Evolutionary conservation across 2,113 vertebrate species (phyloP).

Genomic region (Pithys albifrons): DNA sequence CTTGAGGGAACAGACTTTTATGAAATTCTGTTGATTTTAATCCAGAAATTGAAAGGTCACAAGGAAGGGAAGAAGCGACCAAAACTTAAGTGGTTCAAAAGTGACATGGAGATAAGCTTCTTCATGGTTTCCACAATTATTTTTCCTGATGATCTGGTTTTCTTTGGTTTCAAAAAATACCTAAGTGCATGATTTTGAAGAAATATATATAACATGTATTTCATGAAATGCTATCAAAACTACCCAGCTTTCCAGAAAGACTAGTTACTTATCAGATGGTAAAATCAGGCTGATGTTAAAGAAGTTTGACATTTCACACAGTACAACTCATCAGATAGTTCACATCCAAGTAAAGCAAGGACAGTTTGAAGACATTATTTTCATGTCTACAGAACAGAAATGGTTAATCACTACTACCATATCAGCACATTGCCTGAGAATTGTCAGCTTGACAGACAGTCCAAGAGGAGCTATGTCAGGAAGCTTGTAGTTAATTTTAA

Average conservation of each 20-base stretch:
- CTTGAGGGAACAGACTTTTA: neutral
- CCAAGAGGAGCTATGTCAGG: neutral
- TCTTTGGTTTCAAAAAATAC: neutral
- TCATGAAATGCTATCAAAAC: neutral
- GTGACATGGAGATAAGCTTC: neutral
- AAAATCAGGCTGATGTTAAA: neutral
- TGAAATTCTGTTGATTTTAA: neutral
- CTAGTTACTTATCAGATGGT: neutral
- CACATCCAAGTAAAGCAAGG: neutral
- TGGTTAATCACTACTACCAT: neutral
- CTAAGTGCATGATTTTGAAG: neutral
- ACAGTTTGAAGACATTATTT: neutral
- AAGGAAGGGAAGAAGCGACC: neutral
- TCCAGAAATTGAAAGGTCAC: neutral
- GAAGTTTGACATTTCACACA: neutral
- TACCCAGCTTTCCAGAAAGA: neutral
- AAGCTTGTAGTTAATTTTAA: slow-evolving; percentile 19
- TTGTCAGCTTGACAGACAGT: neutral
- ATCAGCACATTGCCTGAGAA: neutral
- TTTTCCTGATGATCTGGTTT: neutral
- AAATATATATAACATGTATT: neutral
- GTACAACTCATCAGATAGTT: neutral
- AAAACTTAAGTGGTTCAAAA: neutral
- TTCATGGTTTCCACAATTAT: neutral
- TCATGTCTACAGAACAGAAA: slow-evolving; percentile 4